phyloP scores from a whole-genome alignment of 2,113 vertebrate species.

The Sclerurus mexicanus region DNA sequence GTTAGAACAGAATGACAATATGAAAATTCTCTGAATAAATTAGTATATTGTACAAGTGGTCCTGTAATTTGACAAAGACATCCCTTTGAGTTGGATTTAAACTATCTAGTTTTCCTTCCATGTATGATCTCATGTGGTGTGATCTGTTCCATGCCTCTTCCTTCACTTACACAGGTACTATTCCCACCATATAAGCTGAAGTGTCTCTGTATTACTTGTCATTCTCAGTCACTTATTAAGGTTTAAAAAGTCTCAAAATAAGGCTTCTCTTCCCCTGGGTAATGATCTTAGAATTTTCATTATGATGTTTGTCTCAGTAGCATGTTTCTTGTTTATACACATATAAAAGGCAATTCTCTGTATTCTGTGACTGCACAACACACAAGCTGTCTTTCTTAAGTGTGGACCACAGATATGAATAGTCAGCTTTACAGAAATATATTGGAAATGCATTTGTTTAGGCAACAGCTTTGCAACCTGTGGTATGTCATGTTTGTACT shows the following conservation, averaged over 20 bases:
- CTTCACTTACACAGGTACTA: neutral
- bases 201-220: neutral
- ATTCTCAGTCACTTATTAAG: neutral
- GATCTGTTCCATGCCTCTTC: neutral
- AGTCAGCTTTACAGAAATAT: neutral
- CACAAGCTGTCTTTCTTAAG: neutral
- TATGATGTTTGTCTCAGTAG: neutral
- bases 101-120: fast-evolving
- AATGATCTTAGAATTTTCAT: neutral
- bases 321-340: neutral
- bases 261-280: neutral
- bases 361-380: neutral
- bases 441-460: neutral
- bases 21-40: neutral
- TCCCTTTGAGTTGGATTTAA: neutral
- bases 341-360: neutral
- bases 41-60: neutral
- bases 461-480: neutral
- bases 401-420: neutral
- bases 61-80: neutral
- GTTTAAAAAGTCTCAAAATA: neutral
- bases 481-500: neutral
- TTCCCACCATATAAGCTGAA: neutral
- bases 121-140: neutral
- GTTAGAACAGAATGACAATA: neutral